Base-by-base conservation (phyloP, 1,140 invertebrate species). In the Sarcophaga peregrina region DNA sequence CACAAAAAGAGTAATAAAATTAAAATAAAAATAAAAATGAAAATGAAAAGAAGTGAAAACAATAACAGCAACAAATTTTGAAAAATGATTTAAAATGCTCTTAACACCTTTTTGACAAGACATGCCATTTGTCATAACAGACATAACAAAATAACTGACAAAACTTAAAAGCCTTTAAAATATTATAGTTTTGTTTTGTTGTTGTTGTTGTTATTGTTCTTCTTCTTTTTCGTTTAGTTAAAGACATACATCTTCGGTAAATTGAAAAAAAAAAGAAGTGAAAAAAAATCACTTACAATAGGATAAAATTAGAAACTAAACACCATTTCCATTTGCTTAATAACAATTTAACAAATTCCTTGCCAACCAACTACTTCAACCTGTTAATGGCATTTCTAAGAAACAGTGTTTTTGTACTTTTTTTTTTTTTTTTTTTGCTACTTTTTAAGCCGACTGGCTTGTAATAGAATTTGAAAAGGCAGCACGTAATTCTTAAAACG, bases 71-170 rank as follows among this genome's bases (percentile, higher is more conserved):
- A 7, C 15, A 75, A 80, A 50, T 83, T 48, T 37, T 62, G 45
- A 68, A 25, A 52, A 80, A 54, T 54, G 74, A 82, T 72, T 68
- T 74, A 75, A 83, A 83, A 83, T 81, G 82, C 82, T 83, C 78
- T 83, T 83, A 83, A 83, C 82, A 83, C 82, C 82, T 83, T 83
- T 75, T 83, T 83, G 82, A 81, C 82, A 81, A 83, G 76, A 81
- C 78, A 11, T 54, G 76, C 73, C 82, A 83, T 83, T 83, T 83
- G 82, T 83, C 82, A 83, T 81, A 81, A 81, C 54, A 47, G 81
- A 17, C 73, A 37, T 37, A 72, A 52, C 68, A 82, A 46, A 76
- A 76, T n/a, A 73, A 82, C 62, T 48, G 45, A 20, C 54, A 6
- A 37, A 58, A 58, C 54, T 58, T 37, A 58, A 58, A 58, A 58